phyloP scores from a whole-genome alignment of 2,113 vertebrate species.

The Pelusios castaneus region DNA sequence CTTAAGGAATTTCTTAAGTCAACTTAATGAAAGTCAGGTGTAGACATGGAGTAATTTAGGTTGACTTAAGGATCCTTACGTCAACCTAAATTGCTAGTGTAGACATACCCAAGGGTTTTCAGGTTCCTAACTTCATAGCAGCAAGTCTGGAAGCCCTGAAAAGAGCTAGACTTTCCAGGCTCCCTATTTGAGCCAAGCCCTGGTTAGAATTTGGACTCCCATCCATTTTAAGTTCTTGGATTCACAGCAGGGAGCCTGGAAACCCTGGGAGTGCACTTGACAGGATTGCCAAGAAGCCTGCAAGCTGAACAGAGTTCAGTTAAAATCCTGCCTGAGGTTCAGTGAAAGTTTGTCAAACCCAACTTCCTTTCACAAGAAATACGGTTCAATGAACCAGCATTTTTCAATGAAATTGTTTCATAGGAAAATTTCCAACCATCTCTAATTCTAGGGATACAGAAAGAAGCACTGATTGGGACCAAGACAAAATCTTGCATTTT shows the following conservation, averaged over 20 bases:
- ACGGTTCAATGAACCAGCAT: background rate
- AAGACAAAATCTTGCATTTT: background rate
- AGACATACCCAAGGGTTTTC: background rate
- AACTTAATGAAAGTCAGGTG: too few relatives aligned
- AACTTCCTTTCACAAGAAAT: background rate
- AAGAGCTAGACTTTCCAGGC: background rate
- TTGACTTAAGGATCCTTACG: too few relatives aligned
- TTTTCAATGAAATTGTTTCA: background rate
- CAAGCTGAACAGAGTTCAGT: background rate
- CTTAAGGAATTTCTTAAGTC: too few relatives aligned
- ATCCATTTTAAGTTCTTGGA: background rate
- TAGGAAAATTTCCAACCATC: background rate
- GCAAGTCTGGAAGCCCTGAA: background rate
- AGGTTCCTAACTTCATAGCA: background rate
- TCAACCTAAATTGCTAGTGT: too few relatives aligned
- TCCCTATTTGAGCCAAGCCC: background rate
- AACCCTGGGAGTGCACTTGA: background rate
- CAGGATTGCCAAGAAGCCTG: background rate
- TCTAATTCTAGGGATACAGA: background rate
- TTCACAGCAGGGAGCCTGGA: background rate
- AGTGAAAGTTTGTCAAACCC: background rate
- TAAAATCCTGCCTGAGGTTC: background rate
- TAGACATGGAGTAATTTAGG: too few relatives aligned
- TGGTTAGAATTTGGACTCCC: background rate
- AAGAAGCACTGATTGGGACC: background rate